Base-by-base conservation (phyloP, 2,113 vertebrate genomes). In the Hippocampus zosterae region DNA sequence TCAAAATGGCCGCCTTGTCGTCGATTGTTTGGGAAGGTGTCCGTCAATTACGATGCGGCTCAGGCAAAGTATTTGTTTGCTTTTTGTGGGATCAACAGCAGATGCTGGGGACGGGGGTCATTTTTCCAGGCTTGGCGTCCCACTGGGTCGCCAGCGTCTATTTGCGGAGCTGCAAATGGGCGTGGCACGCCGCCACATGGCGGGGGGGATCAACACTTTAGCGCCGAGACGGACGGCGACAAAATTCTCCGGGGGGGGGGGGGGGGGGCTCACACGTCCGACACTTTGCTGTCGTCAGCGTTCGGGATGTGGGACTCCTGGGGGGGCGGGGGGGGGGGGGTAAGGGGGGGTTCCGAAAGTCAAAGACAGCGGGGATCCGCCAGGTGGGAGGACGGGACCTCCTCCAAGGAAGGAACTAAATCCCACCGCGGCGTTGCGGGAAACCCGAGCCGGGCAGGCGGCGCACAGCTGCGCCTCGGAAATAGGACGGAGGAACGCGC, bases 391-490 rank as follows among this genome's bases (percentile, higher is more conserved):
- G 52, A 79, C 84, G 67, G 13, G 73, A 81, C 70, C 83, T 85
- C 86, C 91, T 93, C 90, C 88, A 88, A 86, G 85, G 68, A 91
- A 79, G 80, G 89, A 90, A 91, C 75, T 75, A 76, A 89, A 92
- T 84, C 86, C 86, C 65, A 80, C 74, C 81, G 75, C 77, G 10
- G 42, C 55, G 46, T 66, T 57, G 10, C 13, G 61, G 87, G 92
- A 86, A 89, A 80, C 88, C 72, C 48, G 91, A 92, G 91, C 88
- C 77, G 70, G 67, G 40, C 1, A 40, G 76, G 78, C 76, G 60
- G 74, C 85, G 71, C 65, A 88, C 95, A 96, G 94, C 95, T 95
- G 94, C 92, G 87, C 56, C 71, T 66, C 81, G 73, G 81, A 85
- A 88, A 88, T 86, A 12, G 88, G 81, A 78, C 48, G 64, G 62